Conservation (phyloP, 2,113 vertebrate genomes). For the Etheostoma cragini region DNA sequence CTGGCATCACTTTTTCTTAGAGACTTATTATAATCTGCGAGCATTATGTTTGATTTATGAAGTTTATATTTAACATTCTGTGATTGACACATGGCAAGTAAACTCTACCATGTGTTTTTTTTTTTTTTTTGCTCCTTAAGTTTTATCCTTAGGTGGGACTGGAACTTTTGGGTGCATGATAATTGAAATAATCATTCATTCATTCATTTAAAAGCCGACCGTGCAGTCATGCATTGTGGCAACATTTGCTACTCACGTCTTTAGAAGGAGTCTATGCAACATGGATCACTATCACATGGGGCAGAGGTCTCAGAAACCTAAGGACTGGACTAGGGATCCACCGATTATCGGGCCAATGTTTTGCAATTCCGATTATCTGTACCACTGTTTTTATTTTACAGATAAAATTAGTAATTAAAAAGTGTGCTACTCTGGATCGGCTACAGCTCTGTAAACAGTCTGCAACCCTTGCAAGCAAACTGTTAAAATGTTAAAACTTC, state of each 20-base stretch:
- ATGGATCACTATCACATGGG: background rate
- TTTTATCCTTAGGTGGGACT: background rate
- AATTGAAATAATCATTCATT: background rate
- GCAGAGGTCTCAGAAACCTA: background rate
- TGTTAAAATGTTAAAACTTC: too few relatives aligned
- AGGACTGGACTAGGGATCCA: background rate
- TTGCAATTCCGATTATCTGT: too few relatives aligned
- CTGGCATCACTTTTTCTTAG: background rate
- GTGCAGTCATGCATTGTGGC: background rate
- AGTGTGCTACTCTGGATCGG: too few relatives aligned
- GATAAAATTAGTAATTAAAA: too few relatives aligned
- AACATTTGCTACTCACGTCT: background rate
- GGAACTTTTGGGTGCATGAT: background rate
- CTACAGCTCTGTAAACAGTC: too few relatives aligned
- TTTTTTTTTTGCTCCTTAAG: background rate
- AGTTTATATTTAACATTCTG: background rate
- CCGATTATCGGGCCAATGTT: too few relatives aligned
- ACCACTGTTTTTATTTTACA: too few relatives aligned
- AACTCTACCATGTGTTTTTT: background rate
- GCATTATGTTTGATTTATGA: background rate
- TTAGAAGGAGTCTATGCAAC: background rate
- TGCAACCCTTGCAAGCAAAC: too few relatives aligned
- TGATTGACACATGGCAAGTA: background rate
- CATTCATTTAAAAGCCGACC: background rate
- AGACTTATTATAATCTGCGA: background rate